Evolutionary conservation across 2,888 invertebrate species (phyloP).

Genomic region (Poecilobothrus nobilitatus): DNA sequence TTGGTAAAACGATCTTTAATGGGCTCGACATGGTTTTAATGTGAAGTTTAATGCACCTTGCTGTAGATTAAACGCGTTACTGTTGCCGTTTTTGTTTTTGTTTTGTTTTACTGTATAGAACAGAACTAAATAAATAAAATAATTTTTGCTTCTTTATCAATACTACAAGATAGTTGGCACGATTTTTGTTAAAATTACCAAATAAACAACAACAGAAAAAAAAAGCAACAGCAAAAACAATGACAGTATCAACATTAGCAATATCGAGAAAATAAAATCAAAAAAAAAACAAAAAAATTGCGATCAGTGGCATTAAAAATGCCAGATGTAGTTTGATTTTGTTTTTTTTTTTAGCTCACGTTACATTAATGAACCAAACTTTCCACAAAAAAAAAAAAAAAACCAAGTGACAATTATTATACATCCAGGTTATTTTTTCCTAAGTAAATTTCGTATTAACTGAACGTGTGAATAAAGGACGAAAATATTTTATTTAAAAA

Average conservation of each 20-base stretch:
- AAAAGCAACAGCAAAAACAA: background rate
- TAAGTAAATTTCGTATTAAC: background rate
- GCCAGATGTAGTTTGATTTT: background rate
- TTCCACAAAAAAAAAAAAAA: too few relatives aligned
- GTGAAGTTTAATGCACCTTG: conserved; percentile 6
- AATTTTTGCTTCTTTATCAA: conserved; percentile 3
- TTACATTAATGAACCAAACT: too few relatives aligned
- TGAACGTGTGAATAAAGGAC: background rate
- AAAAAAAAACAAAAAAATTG: background rate
- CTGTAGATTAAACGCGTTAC: background rate
- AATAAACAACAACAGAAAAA: background rate
- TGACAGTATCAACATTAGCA: background rate
- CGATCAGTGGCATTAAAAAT: background rate
- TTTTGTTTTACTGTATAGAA: too few relatives aligned
- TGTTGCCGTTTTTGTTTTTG: background rate
- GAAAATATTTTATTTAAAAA: background rate
- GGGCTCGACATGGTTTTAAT: conserved; percentile 6
- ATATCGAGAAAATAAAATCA: too few relatives aligned
- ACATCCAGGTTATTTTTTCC: background rate
- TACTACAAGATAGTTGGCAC: background rate
- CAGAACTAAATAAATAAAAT: background rate
- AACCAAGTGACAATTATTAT: background rate
- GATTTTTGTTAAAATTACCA: background rate
- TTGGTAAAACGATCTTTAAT: conserved; percentile 1
- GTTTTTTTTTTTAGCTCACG: background rate